Conservation (phyloP, 1,140 invertebrate genomes). For the Frieseomelitta varia region DNA sequence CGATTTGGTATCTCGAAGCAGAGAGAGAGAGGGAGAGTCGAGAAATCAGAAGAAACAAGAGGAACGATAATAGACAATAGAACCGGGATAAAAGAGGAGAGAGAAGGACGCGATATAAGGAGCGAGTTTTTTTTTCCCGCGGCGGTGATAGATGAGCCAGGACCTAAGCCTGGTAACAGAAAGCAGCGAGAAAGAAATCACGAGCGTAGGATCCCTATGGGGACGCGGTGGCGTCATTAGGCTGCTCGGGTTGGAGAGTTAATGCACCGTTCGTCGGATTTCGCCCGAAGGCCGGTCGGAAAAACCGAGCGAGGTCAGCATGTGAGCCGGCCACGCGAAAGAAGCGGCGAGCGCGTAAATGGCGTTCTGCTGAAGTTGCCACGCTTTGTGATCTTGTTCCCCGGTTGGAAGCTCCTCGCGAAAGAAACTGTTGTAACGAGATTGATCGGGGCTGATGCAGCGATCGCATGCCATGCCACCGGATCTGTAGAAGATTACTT, state of each 20-base stretch:
- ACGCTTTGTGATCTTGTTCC: slow-evolving; percentile 51
- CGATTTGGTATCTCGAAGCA: background rate
- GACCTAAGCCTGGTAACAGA: slow-evolving; percentile 66
- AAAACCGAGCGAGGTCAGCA: slow-evolving; percentile 75
- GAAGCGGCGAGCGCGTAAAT: slow-evolving; percentile 66
- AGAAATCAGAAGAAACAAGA: slow-evolving; percentile 21
- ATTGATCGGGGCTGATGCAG: slow-evolving; percentile 36
- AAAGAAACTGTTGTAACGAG: slow-evolving; percentile 35
- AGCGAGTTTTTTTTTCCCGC: slow-evolving; percentile 73
- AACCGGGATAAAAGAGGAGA: slow-evolving; percentile 36
- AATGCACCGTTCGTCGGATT: slow-evolving; percentile 74
- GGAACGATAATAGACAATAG: slow-evolving; percentile 60
- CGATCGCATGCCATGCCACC: slow-evolving; percentile 34
- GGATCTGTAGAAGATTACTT: slow-evolving; percentile 7
- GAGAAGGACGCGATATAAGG: slow-evolving; percentile 64
- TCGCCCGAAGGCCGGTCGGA: slow-evolving; percentile 66
- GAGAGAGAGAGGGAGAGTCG: background rate
- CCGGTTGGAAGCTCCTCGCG: slow-evolving; percentile 28
- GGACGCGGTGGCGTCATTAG: slow-evolving; percentile 75
- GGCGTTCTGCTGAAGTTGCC: slow-evolving; percentile 62
- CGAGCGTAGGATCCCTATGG: slow-evolving; percentile 73
- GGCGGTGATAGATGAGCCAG: slow-evolving; percentile 66
- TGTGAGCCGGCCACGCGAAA: slow-evolving; percentile 54
- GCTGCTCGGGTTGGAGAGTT: slow-evolving; percentile 67
- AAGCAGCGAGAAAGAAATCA: slow-evolving; percentile 75